Evolutionary conservation across 2,797 vertebrate genomes (phyloP), one percentile per base, ranked within the genome.

Genomic region (Crypturellus tataupa): DNA sequence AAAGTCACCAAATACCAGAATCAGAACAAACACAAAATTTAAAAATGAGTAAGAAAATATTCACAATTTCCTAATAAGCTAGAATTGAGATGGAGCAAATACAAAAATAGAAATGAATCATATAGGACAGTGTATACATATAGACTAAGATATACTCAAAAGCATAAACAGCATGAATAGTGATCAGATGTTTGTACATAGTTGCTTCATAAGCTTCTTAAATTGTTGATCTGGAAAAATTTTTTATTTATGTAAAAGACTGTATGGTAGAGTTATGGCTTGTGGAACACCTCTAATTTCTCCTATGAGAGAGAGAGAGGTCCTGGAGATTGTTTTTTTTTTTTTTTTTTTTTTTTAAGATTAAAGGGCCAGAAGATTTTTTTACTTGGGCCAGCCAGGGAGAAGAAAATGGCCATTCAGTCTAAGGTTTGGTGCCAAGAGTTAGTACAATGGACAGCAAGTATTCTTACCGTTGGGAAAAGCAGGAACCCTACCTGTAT

Each of bases 201-300:
- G 63, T 83, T 91, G 42, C 84, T 91, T 49, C 77, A 65, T 29
- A 94, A 75, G 76, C 65, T 90, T 88, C 88, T 79, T 91, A 70
- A 90, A 58, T 33, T 94, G 82, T 94, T 93, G 88, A 86, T 93
- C 75, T 94, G 75, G 94, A 95, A 95, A 69, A 15, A 59, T 87
- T 89, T 85, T 60, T 89, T 92, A 44, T 80, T 89, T 59, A 70
- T 83, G 42, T 68, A 47, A 83, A 87, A 63, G 37, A 83, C 51
- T 80, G 64, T 72, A 91, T 37, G 37, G 55, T 62, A 79, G 62
- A 85, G 33, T 49, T 93, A 70, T n/a, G 78, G 67, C 10, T n/a
- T 77, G 31, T 88, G 73, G 80, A 87, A 62, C 53, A 64, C 80
- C 80, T 86, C 35, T 14, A 40, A 31, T 84, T 76, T 80, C 56